These are phyloP conservation scores for Anneissia japonica DNA, from an alignment of 35 echinoderm and acorn worm genomes.

Conservation along the genomic window DNA sequence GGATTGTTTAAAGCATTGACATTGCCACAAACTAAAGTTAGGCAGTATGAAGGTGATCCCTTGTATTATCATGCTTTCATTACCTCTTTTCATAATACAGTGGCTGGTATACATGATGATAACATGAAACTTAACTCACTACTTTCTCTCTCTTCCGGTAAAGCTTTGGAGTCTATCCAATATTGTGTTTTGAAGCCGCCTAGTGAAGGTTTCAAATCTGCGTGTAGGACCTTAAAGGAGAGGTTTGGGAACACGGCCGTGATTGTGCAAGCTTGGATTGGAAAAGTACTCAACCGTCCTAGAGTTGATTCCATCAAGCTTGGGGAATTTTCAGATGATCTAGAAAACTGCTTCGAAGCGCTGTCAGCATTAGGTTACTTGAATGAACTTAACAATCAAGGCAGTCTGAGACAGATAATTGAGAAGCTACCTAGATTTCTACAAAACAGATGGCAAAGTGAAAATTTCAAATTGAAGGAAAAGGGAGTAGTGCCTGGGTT, in stretches of 20 bases:
- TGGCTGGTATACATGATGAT: background rate
- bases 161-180: slow-evolving; percentile 12
- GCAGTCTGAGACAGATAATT: slow-evolving; percentile 3
- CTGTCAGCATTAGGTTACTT: slow-evolving; percentile 6
- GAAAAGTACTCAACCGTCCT: background rate
- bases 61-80: slow-evolving; percentile 20
- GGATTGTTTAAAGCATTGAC: slow-evolving; percentile 15
- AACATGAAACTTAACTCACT: background rate
- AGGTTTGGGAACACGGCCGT: slow-evolving; percentile 26
- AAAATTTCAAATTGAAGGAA: background rate
- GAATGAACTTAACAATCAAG: slow-evolving; percentile 33
- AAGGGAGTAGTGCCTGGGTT: background rate
- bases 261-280: slow-evolving; percentile 1
- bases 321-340: background rate
- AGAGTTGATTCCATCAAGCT: background rate
- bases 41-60: slow-evolving; percentile 7
- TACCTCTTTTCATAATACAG: slow-evolving; percentile 18
- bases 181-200: slow-evolving; percentile 29
- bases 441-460: slow-evolving; percentile 11
- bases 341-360: background rate
- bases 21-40: slow-evolving; percentile 10
- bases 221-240: background rate
- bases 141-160: background rate
- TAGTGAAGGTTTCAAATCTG: slow-evolving; percentile 13
- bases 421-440: slow-evolving; percentile 7